Base-by-base conservation (phyloP, 1,140 invertebrate genomes). In the Cherax quadricarinatus region DNA sequence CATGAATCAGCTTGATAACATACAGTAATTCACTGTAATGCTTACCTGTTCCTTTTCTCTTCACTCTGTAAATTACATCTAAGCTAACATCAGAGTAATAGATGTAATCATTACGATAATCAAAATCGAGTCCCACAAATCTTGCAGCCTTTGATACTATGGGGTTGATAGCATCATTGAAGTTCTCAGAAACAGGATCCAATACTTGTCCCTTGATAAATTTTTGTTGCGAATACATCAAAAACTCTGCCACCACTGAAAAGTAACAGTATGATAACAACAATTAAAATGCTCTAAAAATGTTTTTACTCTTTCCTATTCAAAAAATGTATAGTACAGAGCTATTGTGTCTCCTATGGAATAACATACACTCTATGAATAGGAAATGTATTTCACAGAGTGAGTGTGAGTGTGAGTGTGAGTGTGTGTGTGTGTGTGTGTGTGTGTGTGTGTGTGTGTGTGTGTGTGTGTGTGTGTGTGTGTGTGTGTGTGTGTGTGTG, bases 31-130 rank as follows among this genome's bases (percentile, higher is more conserved):
- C 21, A 16, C 10, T 9, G 24, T 66, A 10, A 79, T 57, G 62
- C 80, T 92, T 94, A 96, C 96, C 97, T 0, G 98, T 98, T 88
- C 98, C 98, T 95, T 98, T 98, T 91, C 97, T 96, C 94, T 98
- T 97, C 0, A 98, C 97, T 80, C 98, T 96, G 94, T 99, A 99
- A 93, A 99, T 99, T 0, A 99, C 98, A 95, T 99, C 98, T 95
- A 99, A 97, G n/a, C 99, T 96, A 0, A 99, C 98, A 94, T 99
- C 99, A 2, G 98, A 99, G 95, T 99, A 99, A 94, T 99, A 99
- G 88, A 99, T 99, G 94, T 98, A 97, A 94, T 98, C 96, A 94
- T 99, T 97, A 90, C 97, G 96, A 0, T 98, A 97, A 95, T 99
- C 98, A 94, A 99, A 99, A 95, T 99, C 99, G 30, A 99, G 95